Evolutionary conservation across 2,888 invertebrate genomes (phyloP).

Genomic region (Cinara cedri): DNA sequence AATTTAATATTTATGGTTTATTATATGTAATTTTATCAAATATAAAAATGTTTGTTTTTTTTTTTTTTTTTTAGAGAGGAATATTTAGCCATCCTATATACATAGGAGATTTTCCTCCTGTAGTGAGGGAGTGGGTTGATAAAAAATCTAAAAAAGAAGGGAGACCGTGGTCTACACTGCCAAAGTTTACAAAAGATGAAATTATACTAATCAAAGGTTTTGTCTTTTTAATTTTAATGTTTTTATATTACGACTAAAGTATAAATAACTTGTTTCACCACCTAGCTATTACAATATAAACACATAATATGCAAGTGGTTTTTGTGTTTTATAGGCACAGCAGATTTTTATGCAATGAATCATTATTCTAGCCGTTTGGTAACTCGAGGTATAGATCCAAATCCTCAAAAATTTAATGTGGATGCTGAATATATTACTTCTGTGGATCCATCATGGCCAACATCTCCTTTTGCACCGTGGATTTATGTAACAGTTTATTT

Average conservation of each 20-base stretch:
- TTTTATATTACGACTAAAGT: too few species aligned
- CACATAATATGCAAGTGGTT: too few species aligned
- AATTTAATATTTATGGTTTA: too few species aligned
- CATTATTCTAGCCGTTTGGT: slow-evolving; percentile 71
- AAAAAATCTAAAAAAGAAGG: slow-evolving; percentile 64
- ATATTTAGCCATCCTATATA: slow-evolving; percentile 60
- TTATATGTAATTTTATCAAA: too few species aligned
- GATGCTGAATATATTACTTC: slow-evolving; percentile 60
- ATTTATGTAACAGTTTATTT: too few species aligned
- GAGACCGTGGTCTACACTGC: slow-evolving; percentile 64
- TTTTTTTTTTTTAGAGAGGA: slow-evolving; percentile 59
- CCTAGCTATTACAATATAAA: too few species aligned
- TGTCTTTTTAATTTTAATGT: too few species aligned
- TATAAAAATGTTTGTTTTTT: too few species aligned
- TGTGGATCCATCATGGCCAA: slow-evolving; percentile 66
- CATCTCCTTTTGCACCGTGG: too few species aligned
- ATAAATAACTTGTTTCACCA: too few species aligned
- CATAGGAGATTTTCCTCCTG: slow-evolving; percentile 66
- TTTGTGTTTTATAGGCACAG: slow-evolving; percentile 66
- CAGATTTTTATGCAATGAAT: slow-evolving; percentile 78
- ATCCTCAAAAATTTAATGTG: slow-evolving; percentile 46
- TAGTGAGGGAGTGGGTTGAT: slow-evolving; percentile 65
- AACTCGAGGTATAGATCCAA: slow-evolving; percentile 49
- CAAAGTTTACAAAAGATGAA: slow-evolving; percentile 66
- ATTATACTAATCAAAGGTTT: slow-evolving; percentile 65